A percentile compares a stretch with the other conserved stretches of the same genome.
phyloP scores from a whole-genome alignment of 2,888 invertebrate genomes.

The Brachypterus glaber region DNA sequence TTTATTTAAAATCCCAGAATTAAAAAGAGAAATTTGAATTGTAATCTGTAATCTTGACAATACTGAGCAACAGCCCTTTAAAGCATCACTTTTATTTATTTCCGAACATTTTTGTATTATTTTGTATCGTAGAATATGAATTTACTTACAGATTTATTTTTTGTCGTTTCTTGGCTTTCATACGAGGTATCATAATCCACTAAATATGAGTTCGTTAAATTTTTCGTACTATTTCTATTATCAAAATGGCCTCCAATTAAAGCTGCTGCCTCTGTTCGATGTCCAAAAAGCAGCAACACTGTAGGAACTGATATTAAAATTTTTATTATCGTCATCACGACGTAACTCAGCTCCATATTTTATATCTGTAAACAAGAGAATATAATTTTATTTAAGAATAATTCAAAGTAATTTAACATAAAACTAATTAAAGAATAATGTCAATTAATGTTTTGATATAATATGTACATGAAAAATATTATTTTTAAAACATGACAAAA shows the following conservation, averaged over 20 bases:
- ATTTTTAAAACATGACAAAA: too few relatives aligned
- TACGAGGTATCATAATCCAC: constrained; percentile 18
- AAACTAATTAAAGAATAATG: too few relatives aligned
- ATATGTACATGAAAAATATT: too few relatives aligned
- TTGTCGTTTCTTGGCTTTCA: constrained; percentile 20
- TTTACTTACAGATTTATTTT: constrained; percentile 13
- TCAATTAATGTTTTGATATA: too few relatives aligned
- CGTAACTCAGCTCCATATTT: constrained; percentile 36
- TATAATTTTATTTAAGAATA: too few relatives aligned
- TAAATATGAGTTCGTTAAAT: constrained; percentile 12
- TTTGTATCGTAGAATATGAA: constrained; percentile 1
- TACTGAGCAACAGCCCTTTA: too few relatives aligned
- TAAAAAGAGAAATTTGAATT: too few relatives aligned
- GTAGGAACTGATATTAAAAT: constrained; percentile 36
- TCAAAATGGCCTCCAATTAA: constrained; percentile 33
- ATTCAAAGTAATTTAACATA: too few relatives aligned
- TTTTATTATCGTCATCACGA: constrained; percentile 35
- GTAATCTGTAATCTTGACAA: too few relatives aligned
- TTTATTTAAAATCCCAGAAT: too few relatives aligned
- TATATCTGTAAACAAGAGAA: constrained; percentile 20
- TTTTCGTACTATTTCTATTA: constrained; percentile 24
- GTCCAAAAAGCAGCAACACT: constrained; percentile 20
- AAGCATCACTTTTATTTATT: too few relatives aligned
- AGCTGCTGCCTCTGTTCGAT: constrained; percentile 27
- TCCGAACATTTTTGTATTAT: too few relatives aligned